Percentiles rank a stretch among this genome's conserved stretches.
phyloP scores from a whole-genome alignment of 2,797 vertebrate genomes.

The Triplophysa yarkandensis region DNA sequence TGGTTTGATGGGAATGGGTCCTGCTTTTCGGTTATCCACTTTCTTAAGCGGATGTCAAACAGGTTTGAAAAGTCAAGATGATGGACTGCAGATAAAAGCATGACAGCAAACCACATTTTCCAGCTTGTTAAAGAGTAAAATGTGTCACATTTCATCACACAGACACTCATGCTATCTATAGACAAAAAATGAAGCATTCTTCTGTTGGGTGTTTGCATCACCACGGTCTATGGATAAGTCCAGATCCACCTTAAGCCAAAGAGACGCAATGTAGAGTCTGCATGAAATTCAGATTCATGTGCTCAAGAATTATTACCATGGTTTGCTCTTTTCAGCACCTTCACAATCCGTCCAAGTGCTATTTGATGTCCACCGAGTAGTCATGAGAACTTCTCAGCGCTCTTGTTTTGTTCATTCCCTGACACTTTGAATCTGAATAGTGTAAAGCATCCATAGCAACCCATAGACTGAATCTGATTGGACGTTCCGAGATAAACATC shows the following conservation, averaged over 20 bases:
- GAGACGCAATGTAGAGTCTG: not conserved
- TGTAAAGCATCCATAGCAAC: conserved; percentile 40
- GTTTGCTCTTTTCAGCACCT: conserved; percentile 6
- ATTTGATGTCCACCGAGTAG: not conserved
- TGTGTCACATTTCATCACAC: not conserved
- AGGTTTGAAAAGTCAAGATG: no score
- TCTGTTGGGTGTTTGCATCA: not conserved
- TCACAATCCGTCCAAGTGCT: not conserved
- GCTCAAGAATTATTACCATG: not conserved
- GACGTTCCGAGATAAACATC: conserved; percentile 43
- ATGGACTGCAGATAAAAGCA: no score
- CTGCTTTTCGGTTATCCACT: no score
- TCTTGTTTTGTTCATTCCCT: conserved; percentile 14
- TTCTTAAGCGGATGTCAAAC: no score
- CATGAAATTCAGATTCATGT: conserved; percentile 1
- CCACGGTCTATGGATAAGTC: not conserved
- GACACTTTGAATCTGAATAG: conserved; percentile 39
- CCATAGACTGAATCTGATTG: conserved; percentile 11
- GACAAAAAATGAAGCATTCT: not conserved
- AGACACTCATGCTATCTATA: not conserved
- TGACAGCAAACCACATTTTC: no score
- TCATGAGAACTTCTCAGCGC: not conserved
- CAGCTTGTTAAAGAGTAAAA: no score
- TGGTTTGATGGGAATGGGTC: no score
- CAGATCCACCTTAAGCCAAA: not conserved